Percentiles rank a stretch among this genome's conserved stretches.
Evolutionary conservation across 2,888 invertebrate genomes (phyloP).

Genomic region (Trichopria drosophilae): DNA sequence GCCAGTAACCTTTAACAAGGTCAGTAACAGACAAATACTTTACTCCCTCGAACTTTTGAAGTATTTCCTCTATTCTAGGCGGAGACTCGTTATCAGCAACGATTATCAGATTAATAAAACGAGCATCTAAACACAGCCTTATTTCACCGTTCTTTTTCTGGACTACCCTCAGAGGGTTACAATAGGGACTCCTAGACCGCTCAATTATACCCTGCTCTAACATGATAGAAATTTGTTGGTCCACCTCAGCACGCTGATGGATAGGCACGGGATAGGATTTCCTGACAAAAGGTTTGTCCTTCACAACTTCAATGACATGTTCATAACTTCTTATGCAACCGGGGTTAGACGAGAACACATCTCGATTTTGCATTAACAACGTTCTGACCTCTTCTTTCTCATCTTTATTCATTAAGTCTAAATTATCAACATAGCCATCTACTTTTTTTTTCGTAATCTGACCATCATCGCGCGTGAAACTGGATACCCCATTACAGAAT

Average conservation of each 20-base stretch:
- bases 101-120: conserved; percentile 42
- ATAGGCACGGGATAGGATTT: neutral
- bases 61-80: conserved; percentile 31
- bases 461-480: neutral
- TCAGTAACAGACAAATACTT: conserved; percentile 29
- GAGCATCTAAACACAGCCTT: conserved; percentile 46
- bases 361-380: neutral
- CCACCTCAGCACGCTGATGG: neutral
- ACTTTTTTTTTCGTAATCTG: neutral
- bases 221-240: neutral
- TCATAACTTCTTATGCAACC: neutral
- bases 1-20: too few species aligned
- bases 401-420: neutral
- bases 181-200: too few species aligned
- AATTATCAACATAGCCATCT: neutral
- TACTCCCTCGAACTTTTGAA: conserved; percentile 28
- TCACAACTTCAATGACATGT: neutral
- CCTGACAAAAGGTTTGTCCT: neutral
- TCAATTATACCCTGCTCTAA: too few species aligned
- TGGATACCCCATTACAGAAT: neutral
- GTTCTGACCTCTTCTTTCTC: neutral
- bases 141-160: conserved; percentile 42
- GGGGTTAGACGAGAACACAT: neutral
- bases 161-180: neutral
- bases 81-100: conserved; percentile 40